Conservation (phyloP, 2,888 invertebrate species). For the Tipula confusa region DNA sequence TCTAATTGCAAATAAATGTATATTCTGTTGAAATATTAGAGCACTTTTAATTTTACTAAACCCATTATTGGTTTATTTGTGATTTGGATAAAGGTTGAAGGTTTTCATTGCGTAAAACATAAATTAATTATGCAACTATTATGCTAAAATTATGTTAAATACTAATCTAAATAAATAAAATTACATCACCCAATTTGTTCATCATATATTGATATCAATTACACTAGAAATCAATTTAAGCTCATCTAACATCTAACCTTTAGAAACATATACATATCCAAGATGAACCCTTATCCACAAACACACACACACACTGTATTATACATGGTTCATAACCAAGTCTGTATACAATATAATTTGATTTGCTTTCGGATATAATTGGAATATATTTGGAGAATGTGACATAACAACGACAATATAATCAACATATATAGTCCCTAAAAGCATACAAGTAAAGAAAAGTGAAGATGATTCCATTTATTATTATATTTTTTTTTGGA, state of each 20-base stretch:
- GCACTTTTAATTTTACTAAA: too few relatives aligned
- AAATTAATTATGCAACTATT: too few relatives aligned
- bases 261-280: not conserved
- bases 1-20: too few relatives aligned
- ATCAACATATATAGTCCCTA: not conserved
- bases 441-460: not conserved
- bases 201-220: not conserved
- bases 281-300: not conserved
- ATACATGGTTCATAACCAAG: not conserved
- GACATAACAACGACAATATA: not conserved
- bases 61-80: too few relatives aligned
- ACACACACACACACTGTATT: not conserved
- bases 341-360: not conserved
- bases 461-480: not conserved
- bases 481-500: not conserved
- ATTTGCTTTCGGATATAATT: not conserved
- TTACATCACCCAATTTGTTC: not conserved
- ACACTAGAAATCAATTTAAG: constrained; percentile 8
- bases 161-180: not conserved
- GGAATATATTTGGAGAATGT: constrained; percentile 12
- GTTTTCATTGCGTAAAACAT: too few relatives aligned
- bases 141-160: too few relatives aligned
- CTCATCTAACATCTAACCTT: not conserved
- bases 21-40: too few relatives aligned
- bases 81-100: too few relatives aligned